Evolutionary conservation across 2,113 vertebrate species (phyloP), one percentile per base, ranked within the genome.

Genomic region (Ptilorrhoa leucosticta): DNA sequence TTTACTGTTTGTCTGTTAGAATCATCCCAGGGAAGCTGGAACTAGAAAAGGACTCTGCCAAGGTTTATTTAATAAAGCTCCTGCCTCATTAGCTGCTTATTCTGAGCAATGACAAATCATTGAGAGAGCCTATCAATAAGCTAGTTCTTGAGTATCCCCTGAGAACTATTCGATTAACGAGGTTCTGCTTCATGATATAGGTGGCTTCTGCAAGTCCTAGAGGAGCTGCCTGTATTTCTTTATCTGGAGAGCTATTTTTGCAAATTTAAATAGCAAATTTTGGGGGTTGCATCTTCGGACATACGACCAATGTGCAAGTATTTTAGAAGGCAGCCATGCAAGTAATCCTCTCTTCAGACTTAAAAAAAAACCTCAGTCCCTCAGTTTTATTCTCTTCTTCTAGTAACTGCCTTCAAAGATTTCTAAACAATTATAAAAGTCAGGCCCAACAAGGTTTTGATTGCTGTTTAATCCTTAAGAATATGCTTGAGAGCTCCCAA

Each of bases 241-340:
- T 60, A 13, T 8, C 15, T 71, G 28, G 8, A 61, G 16, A 70
- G 9, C 0, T 42, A 42, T 8, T 73, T 92, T 45, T 70, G 7
- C 4, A 66, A 78, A 88, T 53, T 39, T 69, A 48, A 48, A 28
- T 48, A 45, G 5, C 6, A 64, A 68, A 31, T 61, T 28, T 42
- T 26, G 2, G 5, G 11, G 0, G 3, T 33, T 86, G 12, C 7
- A 54, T 10, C 7, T 11, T 70, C 21, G 8, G 23, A 54, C 13
- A 22, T 27, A 21, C 10, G 30, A 10, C 40, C 2, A 1, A 4
- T 42, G 5, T 2, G 1, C 37, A 71, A 39, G 15, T 33, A 61
- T 56, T 88, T 72, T 45, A 61, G 26, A 77, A 53, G 8, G 28
- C 20, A n/a, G 8, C 54, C 76, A 10, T 11, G 17, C 3, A 1